These are phyloP conservation scores for Acridotheres tristis DNA, from an alignment of 2,797 vertebrate species.

Conservation along the genomic window DNA sequence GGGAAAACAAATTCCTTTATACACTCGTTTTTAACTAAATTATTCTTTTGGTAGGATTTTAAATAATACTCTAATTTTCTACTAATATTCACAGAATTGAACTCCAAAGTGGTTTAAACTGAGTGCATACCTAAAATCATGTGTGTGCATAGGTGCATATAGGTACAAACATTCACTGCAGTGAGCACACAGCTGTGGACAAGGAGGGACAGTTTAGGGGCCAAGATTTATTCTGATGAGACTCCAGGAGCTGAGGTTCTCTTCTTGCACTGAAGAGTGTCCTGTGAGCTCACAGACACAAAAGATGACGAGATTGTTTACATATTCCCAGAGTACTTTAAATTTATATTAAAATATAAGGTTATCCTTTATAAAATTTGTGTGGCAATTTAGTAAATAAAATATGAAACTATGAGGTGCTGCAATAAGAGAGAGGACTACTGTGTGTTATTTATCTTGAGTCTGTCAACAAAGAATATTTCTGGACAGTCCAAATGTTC, in stretches of 20 bases:
- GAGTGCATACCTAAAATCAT: not conserved
- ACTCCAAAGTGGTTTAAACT: not conserved
- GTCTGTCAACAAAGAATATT: not conserved
- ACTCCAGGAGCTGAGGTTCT: not conserved
- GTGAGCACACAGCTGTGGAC: not conserved
- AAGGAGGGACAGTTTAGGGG: not conserved
- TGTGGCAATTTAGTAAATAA: not conserved
- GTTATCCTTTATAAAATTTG: not conserved
- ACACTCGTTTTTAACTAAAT: not conserved
- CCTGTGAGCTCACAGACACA: not conserved
- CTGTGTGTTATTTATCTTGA: not conserved
- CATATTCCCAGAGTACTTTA: not conserved
- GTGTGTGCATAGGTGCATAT: not conserved
- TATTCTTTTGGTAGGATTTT: not conserved
- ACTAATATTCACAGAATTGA: not conserved
- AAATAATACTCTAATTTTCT: not conserved
- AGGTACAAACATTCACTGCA: accelerated
- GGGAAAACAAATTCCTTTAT: not conserved
- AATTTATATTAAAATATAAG: not conserved
- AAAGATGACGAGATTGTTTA: not conserved
- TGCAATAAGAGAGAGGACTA: not conserved
- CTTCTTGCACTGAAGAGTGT: not conserved
- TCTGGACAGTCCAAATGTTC: not conserved
- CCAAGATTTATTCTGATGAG: not conserved
- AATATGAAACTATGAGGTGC: not conserved